Evolutionary conservation across 2,797 vertebrate genomes (phyloP).

Genomic region (Artibeus lituratus): DNA sequence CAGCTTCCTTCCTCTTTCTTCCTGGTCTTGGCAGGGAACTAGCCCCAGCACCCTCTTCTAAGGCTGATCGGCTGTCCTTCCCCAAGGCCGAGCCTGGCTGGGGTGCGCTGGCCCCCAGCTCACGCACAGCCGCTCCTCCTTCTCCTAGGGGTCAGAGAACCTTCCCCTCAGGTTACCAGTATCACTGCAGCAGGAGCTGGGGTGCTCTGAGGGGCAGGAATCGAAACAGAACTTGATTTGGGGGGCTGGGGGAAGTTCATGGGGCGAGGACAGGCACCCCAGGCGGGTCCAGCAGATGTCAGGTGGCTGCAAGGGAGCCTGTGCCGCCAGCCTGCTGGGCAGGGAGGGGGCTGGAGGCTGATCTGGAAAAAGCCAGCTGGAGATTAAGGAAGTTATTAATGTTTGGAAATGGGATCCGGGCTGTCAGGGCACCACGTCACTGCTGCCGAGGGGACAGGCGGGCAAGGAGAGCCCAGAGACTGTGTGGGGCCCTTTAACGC

Average conservation of each 20-base stretch:
- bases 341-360: not conserved
- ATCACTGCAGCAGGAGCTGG: not conserved
- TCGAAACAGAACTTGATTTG: not conserved
- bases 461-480: not conserved
- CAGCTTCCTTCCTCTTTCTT: not conserved
- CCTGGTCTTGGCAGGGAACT: not conserved
- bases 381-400: slow-evolving; percentile 72
- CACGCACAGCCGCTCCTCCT: not conserved
- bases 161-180: not conserved
- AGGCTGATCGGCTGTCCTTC: not conserved
- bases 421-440: slow-evolving; percentile 25
- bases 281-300: not conserved
- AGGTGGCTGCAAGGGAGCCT: not conserved
- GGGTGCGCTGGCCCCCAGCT: not conserved
- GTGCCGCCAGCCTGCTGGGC: not conserved
- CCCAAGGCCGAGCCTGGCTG: not conserved
- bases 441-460: slow-evolving; percentile 21
- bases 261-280: not conserved
- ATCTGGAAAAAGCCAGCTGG: slow-evolving; percentile 53
- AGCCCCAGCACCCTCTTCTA: not conserved
- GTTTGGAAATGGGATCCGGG: slow-evolving; percentile 67
- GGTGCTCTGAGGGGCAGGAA: not conserved
- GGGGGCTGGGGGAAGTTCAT: not conserved
- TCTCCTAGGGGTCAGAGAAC: not conserved
- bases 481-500: not conserved